Percentiles rank a stretch among this genome's conserved stretches.
These are phyloP conservation scores for Ceratotherium simum DNA, from an alignment of 2,113 vertebrate genomes.

Conservation along the genomic window DNA sequence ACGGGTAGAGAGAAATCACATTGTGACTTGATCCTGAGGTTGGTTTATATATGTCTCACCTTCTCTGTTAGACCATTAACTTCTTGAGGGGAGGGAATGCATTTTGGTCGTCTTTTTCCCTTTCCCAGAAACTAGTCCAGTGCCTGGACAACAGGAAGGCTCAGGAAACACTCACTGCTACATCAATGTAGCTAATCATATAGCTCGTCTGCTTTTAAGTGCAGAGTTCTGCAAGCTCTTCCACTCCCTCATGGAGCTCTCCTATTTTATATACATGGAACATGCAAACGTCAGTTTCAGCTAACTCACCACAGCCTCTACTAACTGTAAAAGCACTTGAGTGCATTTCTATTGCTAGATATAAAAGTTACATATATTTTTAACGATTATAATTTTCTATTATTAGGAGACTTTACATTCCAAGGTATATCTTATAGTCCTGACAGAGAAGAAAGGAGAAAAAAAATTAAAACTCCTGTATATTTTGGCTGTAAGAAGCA, in stretches of 20 bases:
- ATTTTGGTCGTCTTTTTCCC: neutral
- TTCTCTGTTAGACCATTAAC: neutral
- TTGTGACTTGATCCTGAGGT: neutral
- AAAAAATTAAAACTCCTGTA: neutral
- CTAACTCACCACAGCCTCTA: neutral
- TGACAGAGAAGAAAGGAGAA: neutral
- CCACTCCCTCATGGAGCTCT: neutral
- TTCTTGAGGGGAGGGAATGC: neutral
- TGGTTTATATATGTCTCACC: neutral
- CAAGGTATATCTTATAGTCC: neutral
- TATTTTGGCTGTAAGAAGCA: neutral
- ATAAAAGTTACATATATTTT: constrained; percentile 10
- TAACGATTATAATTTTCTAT: constrained; percentile 2
- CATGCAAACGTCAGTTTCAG: neutral
- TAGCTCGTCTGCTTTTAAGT: neutral
- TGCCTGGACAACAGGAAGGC: neutral
- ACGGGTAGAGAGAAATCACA: neutral
- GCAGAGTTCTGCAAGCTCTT: neutral
- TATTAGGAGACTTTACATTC: constrained; percentile 7
- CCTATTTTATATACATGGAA: neutral
- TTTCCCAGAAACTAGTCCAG: neutral
- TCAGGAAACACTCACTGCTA: neutral
- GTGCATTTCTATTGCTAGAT: neutral
- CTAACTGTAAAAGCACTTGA: neutral
- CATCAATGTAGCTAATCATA: neutral